Evolutionary conservation across 2,797 vertebrate genomes (phyloP), one percentile per base, ranked within the genome.

Genomic region (Lagodon rhomboides): DNA sequence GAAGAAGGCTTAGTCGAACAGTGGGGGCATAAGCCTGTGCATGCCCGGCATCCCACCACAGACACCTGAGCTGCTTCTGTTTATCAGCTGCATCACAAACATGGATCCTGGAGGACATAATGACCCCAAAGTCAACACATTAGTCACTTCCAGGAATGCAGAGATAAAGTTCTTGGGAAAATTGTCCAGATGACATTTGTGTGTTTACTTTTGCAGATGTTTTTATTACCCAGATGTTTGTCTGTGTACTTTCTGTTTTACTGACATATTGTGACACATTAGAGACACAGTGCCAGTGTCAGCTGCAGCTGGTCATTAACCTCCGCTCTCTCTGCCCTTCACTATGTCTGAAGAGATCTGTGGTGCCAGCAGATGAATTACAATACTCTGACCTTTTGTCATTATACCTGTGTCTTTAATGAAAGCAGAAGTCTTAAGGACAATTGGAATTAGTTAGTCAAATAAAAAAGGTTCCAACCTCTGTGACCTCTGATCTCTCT

Each of bases 1-100:
- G 51, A 56, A 59, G 65, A 67, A 41, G 67, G 41, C 61, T 79
- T 34, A 18, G 60, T 53, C 67, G 70, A 85, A 61, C 51, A 63
- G 34, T 30, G 67, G 49, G 38, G 55, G 71, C 50, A 77, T 66
- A 46, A 16, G 84, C 44, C 61, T 64, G 41, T 83, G 58, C 89
- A 71, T 82, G 80, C 77, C 77, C 23, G 49, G 56, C 55, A 80
- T 89, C 76, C 68, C n/a, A 61, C 60, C 11, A 4, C 77, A 79
- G 78, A 89, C 86, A 91, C 79, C 77, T 84, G 68, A 80, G 76
- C 85, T 75, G 54, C 47, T 79, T 17, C 70, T 81, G 89, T 86
- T 91, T 68, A 73, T 44, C 65, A 51, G 54, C 41, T 80, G 68
- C 86, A 87, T 93, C 85, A 67, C 79, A 88, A 83, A 84, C 79